These are phyloP conservation scores for Halcyon leucocephala DNA, from an alignment of 2,797 vertebrate genomes.

Conservation along the genomic window DNA sequence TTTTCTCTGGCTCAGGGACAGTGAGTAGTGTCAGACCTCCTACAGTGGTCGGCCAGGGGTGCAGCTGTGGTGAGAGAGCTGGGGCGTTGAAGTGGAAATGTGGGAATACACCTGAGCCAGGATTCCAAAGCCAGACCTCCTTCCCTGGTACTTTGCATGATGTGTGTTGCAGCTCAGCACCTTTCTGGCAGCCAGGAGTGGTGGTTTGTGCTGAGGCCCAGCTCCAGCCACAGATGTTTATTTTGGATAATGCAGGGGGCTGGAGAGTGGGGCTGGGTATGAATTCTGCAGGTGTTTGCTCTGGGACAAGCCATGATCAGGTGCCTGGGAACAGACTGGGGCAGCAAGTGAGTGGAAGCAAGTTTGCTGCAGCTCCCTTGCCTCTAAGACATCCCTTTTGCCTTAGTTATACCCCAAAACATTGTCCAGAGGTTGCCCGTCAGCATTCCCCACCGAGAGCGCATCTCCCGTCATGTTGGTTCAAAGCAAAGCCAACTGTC, in stretches of 20 bases:
- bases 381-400: background rate
- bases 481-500: background rate
- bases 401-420: background rate
- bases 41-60: background rate
- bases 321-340: background rate
- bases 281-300: background rate
- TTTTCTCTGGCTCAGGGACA: background rate
- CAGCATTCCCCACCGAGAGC: rapidly evolving
- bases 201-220: background rate
- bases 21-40: background rate
- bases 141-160: background rate
- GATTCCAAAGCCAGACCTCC: background rate
- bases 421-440: background rate
- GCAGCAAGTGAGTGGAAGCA: background rate
- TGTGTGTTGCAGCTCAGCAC: background rate
- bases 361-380: background rate
- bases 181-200: background rate
- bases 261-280: background rate
- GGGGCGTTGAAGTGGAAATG: background rate
- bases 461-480: background rate
- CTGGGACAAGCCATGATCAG: background rate
- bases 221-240: background rate
- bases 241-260: background rate
- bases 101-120: background rate
- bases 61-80: background rate